A percentile compares a stretch with the other conserved stretches of the same genome.
phyloP scores from a whole-genome alignment of 2,797 vertebrate genomes.

The Hydrocynus forskahlii region DNA sequence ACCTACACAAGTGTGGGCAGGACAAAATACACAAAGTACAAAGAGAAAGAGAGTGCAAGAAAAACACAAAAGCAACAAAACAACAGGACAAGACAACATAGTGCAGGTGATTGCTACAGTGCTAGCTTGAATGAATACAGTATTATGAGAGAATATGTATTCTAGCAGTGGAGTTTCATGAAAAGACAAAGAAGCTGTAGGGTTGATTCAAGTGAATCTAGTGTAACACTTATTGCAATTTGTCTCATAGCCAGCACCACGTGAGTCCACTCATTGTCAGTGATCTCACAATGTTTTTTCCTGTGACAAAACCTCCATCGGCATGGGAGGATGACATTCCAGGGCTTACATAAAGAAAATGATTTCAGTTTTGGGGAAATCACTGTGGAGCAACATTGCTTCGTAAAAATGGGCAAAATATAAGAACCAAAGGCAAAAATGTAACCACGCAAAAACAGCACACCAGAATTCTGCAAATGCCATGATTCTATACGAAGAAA shows the following conservation, averaged over 20 bases:
- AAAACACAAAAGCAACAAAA: too few species aligned
- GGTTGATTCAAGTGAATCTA: neutral
- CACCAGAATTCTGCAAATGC: neutral
- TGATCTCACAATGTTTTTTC: slow-evolving; percentile 6
- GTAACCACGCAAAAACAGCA: neutral
- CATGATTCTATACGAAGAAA: slow-evolving; percentile 8
- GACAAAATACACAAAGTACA: too few species aligned
- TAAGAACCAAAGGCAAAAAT: neutral
- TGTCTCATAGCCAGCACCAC: neutral
- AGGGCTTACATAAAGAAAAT: neutral
- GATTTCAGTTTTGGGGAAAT: neutral
- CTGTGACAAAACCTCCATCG: neutral
- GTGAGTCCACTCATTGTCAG: neutral
- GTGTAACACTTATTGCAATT: slow-evolving; percentile 8
- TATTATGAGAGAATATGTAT: too few species aligned
- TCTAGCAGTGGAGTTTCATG: neutral
- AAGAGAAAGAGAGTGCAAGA: too few species aligned
- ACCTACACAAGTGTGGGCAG: too few species aligned
- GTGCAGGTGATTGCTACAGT: too few species aligned
- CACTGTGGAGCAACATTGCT: neutral
- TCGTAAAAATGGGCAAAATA: neutral
- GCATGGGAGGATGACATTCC: neutral
- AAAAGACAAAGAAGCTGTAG: slow-evolving; percentile 6
- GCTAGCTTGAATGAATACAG: too few species aligned
- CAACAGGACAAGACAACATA: too few species aligned